Conservation (phyloP, 2,797 vertebrate species). For the Centropyge bicolor region DNA sequence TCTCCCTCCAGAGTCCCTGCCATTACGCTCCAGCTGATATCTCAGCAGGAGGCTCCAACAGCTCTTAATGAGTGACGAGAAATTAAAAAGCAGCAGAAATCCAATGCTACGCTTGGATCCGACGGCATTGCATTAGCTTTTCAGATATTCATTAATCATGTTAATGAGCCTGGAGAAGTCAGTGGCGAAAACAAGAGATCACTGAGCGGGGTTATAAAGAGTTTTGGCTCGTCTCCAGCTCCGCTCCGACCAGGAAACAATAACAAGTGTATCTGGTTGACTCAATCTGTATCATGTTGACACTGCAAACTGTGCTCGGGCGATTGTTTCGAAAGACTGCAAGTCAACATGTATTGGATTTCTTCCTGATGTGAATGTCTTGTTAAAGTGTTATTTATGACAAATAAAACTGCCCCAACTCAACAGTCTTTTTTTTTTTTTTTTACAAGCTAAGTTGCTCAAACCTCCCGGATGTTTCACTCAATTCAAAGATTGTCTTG, state of each 20-base stretch:
- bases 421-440: slow-evolving; percentile 40
- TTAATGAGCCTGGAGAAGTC: slow-evolving; percentile 61
- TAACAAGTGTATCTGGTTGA: slow-evolving; percentile 57
- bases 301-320: slow-evolving; percentile 45
- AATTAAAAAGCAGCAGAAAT: slow-evolving; percentile 60
- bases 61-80: slow-evolving; percentile 54
- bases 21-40: slow-evolving; percentile 47
- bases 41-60: slow-evolving; percentile 24
- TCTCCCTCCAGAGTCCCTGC: slow-evolving; percentile 28
- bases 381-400: slow-evolving; percentile 64
- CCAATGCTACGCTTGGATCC: slow-evolving; percentile 62
- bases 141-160: slow-evolving; percentile 68
- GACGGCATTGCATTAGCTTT: slow-evolving; percentile 55
- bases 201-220: slow-evolving; percentile 46
- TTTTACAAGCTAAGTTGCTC: slow-evolving; percentile 54
- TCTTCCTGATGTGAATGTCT: slow-evolving; percentile 36
- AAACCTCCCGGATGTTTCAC: slow-evolving; percentile 43
- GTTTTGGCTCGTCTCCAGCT: slow-evolving; percentile 57
- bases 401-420: slow-evolving; percentile 48
- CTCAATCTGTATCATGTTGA: slow-evolving; percentile 60
- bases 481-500: slow-evolving; percentile 49
- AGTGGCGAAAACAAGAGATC: slow-evolving; percentile 56
- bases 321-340: slow-evolving; percentile 52
- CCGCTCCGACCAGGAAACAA: slow-evolving; percentile 55
- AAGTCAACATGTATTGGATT: slow-evolving; percentile 37